These are phyloP conservation scores for Pseudococcus viburni DNA, from an alignment of 2,888 invertebrate genomes.

Conservation along the genomic window DNA sequence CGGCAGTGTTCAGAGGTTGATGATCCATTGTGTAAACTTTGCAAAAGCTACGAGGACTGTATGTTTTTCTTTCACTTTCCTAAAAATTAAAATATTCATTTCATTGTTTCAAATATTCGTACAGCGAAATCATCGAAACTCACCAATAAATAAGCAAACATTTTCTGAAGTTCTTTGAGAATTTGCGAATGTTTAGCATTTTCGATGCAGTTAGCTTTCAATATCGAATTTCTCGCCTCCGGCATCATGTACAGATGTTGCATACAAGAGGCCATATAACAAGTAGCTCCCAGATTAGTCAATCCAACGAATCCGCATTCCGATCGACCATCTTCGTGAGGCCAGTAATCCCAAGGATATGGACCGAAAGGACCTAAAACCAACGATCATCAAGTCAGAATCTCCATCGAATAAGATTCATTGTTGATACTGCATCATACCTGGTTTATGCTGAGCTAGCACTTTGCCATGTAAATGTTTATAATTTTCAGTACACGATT, in stretches of 20 bases:
- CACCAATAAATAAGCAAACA: conserved; percentile 93
- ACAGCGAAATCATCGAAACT: conserved; percentile 67
- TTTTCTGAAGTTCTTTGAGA: conserved; percentile 88
- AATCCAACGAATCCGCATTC: conserved; percentile 96
- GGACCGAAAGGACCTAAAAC: conserved; percentile 80
- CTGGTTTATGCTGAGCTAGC: conserved; percentile 88
- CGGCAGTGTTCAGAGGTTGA: conserved; percentile 94
- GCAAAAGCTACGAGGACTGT: conserved; percentile 95
- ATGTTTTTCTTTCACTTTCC: conserved; percentile 95
- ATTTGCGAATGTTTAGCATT: conserved; percentile 85
- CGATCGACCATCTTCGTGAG: conserved; percentile 93
- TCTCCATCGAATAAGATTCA: neutral
- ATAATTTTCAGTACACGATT: conserved; percentile 89
- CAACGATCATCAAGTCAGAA: neutral
- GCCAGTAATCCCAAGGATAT: conserved; percentile 99
- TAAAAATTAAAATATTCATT: conserved; percentile 70
- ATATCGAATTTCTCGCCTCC: conserved; percentile 87
- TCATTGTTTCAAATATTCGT: neutral
- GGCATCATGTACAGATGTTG: conserved; percentile 99
- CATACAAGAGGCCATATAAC: conserved; percentile 98
- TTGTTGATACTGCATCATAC: conserved; percentile 71
- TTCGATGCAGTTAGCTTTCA: conserved; percentile 82
- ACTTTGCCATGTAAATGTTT: conserved; percentile 86
- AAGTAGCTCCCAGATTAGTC: conserved; percentile 95
- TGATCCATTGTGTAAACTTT: conserved; percentile 97